Evolutionary conservation across 2,888 invertebrate genomes (phyloP).

Genomic region (Phortica magna): DNA sequence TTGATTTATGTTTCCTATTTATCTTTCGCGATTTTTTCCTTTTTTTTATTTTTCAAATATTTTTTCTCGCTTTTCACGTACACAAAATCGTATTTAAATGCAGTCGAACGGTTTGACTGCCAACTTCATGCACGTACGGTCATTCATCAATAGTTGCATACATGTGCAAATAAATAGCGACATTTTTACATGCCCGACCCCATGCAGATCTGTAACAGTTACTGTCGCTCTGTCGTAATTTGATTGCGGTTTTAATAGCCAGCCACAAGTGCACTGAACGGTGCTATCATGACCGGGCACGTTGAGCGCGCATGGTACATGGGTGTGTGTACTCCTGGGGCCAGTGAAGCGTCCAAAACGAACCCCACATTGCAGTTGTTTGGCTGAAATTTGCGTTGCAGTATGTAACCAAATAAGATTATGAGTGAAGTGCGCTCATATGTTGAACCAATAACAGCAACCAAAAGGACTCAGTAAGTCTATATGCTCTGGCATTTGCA

Average conservation of each 20-base stretch:
- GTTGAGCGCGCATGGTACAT: constrained; percentile 48
- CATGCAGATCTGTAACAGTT: constrained; percentile 30
- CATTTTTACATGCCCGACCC: background rate
- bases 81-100: constrained; percentile 30
- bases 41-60: background rate
- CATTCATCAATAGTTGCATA: constrained; percentile 4
- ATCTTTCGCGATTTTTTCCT: background rate
- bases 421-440: background rate
- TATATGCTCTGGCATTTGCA: background rate
- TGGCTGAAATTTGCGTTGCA: constrained; percentile 1
- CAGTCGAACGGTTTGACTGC: constrained; percentile 1
- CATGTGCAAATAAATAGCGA: background rate
- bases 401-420: constrained; percentile 20
- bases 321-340: constrained; percentile 62
- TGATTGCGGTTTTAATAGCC: constrained; percentile 64
- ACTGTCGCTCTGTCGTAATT: constrained; percentile 58
- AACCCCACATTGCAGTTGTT: background rate
- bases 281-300: constrained; percentile 44
- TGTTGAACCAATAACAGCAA: background rate
- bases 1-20: background rate
- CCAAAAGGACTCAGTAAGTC: background rate
- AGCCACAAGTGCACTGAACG: constrained; percentile 47
- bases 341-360: background rate
- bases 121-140: constrained; percentile 6
- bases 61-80: constrained; percentile 27